Evolutionary conservation across 2,113 vertebrate species (phyloP).

Genomic region (Pterocles gutturalis): DNA sequence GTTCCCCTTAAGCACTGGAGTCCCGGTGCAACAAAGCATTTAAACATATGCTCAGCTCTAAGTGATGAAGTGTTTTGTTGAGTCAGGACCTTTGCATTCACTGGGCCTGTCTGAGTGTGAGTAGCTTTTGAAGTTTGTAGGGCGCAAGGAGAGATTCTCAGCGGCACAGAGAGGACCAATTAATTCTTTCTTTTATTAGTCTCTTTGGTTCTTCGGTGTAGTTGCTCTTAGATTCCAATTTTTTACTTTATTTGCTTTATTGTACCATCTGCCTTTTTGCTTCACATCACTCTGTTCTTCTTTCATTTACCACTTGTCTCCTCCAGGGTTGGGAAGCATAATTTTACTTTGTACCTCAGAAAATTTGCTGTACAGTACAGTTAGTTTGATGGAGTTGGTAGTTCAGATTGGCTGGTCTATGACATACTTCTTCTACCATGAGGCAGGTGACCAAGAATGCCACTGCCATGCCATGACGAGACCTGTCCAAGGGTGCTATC

Average conservation of each 20-base stretch:
- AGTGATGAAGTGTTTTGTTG: neutral
- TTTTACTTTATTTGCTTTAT: neutral
- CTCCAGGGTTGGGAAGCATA: neutral
- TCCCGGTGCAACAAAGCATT: neutral
- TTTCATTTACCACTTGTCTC: neutral
- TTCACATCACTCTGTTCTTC: neutral
- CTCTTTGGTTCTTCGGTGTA: neutral
- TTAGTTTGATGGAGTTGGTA: neutral
- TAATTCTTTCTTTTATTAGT: neutral
- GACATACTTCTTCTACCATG: neutral
- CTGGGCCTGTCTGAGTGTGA: neutral
- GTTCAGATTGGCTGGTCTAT: neutral
- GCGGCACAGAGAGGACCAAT: neutral
- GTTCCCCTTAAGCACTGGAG: neutral
- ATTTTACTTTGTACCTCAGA: neutral
- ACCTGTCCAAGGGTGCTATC: neutral
- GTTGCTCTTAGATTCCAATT: neutral
- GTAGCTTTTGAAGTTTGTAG: neutral
- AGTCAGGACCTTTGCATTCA: neutral
- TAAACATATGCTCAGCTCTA: neutral
- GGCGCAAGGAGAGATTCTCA: neutral
- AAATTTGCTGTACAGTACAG: neutral
- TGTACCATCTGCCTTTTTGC: neutral
- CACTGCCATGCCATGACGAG: neutral
- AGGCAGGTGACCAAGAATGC: neutral